Conservation (phyloP, 2,888 invertebrate genomes). For the Lottia gigantea region DNA sequence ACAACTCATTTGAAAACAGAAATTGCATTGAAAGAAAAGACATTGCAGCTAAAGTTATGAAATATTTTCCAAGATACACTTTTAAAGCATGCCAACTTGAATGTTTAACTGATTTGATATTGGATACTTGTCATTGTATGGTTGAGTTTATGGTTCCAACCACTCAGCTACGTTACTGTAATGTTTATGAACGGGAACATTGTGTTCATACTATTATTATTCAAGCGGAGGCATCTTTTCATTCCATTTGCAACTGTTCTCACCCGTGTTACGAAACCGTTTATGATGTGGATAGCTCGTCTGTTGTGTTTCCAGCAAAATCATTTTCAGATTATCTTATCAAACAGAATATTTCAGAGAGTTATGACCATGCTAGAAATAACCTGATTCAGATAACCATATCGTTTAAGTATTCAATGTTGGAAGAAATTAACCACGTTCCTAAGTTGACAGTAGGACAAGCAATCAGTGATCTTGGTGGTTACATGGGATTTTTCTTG, state of each 20-base stretch:
- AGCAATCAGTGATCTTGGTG: background rate
- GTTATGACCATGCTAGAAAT: background rate
- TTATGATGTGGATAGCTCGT: background rate
- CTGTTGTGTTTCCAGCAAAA: background rate
- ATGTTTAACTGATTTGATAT: background rate
- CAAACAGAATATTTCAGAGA: background rate
- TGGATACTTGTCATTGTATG: background rate
- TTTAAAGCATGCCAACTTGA: background rate
- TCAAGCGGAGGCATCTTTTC: background rate
- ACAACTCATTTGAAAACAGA: background rate
- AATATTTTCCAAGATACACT: background rate
- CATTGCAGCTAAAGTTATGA: background rate
- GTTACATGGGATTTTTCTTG: background rate
- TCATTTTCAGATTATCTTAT: background rate
- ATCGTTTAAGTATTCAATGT: background rate
- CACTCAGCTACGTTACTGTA: background rate
- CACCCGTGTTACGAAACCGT: background rate
- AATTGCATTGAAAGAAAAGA: background rate
- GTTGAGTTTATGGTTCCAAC: background rate
- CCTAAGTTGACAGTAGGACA: background rate
- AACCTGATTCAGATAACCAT: background rate
- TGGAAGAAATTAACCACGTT: background rate
- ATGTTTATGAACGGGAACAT: background rate
- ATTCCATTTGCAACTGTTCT: background rate
- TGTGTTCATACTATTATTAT: background rate